These are phyloP conservation scores for Hirudinaria manillensis DNA, from an alignment of 2,888 invertebrate genomes.

Conservation along the genomic window DNA sequence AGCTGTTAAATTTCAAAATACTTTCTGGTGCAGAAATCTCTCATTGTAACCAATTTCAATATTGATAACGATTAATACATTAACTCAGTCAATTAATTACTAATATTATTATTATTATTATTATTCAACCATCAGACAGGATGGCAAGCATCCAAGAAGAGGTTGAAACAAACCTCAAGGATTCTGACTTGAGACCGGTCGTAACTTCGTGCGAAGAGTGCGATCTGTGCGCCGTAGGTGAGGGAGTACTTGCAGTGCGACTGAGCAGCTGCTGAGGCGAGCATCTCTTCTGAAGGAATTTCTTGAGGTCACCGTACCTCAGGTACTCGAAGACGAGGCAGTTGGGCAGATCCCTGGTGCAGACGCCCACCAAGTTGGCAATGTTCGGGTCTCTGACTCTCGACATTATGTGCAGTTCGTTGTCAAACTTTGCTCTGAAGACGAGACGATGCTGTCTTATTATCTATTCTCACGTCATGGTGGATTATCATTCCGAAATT, in stretches of 20 bases:
- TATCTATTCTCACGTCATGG: background rate
- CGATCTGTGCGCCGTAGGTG: background rate
- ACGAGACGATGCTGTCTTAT: background rate
- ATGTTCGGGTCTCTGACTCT: constrained; percentile 72
- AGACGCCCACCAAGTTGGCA: constrained; percentile 74
- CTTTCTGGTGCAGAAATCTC: too few species aligned
- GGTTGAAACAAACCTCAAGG: background rate
- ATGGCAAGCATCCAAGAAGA: too few species aligned
- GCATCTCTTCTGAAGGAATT: constrained; percentile 62
- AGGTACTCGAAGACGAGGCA: constrained; percentile 84
- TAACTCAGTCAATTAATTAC: too few species aligned
- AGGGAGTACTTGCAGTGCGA: too few species aligned
- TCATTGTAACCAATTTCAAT: too few species aligned
- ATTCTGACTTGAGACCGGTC: background rate
- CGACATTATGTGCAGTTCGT: constrained; percentile 75
- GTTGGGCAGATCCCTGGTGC: constrained; percentile 73
- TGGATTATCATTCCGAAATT: background rate
- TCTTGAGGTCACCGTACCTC: constrained; percentile 75
- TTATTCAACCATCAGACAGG: too few species aligned
- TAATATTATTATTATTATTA: too few species aligned
- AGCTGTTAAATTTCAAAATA: too few species aligned
- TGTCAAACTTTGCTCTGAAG: constrained; percentile 58
- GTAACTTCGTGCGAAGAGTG: too few species aligned
- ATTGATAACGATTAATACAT: too few species aligned
- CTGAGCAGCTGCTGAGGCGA: constrained; percentile 47